Percentiles rank a stretch among this genome's conserved stretches.
These are phyloP conservation scores for Ips nitidus DNA, from an alignment of 1,140 invertebrate genomes.

Conservation along the genomic window DNA sequence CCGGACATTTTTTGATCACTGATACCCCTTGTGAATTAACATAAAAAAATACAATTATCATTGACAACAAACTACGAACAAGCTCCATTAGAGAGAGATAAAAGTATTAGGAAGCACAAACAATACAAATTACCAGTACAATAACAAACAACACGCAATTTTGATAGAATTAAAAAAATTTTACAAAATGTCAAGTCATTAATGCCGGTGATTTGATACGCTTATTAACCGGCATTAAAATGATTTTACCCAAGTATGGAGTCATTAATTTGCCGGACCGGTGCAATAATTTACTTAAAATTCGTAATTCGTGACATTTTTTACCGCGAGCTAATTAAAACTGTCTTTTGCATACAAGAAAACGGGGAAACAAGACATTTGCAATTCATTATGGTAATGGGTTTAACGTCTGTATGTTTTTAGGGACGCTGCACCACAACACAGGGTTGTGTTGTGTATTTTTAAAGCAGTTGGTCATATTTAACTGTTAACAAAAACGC, in stretches of 20 bases:
- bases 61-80: too few species aligned
- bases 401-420: constrained; percentile 23
- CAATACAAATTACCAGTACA: too few species aligned
- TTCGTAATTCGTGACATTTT: constrained; percentile 24
- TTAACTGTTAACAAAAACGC: not conserved
- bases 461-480: not conserved
- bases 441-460: not conserved
- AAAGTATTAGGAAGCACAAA: too few species aligned
- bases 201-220: too few species aligned
- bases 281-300: constrained; percentile 28
- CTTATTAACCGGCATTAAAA: too few species aligned
- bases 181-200: too few species aligned
- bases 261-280: constrained; percentile 22
- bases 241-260: constrained; percentile 5
- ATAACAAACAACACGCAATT: too few species aligned
- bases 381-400: constrained; percentile 31
- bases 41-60: too few species aligned
- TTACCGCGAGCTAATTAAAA: constrained; percentile 28
- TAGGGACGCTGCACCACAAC: not conserved
- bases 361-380: constrained; percentile 26
- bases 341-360: constrained; percentile 29
- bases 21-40: too few species aligned
- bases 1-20: too few species aligned
- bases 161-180: too few species aligned
- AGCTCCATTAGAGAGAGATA: too few species aligned